These are phyloP conservation scores for Ailuropoda melanoleuca DNA, from an alignment of 2,113 vertebrate genomes.

Conservation along the genomic window DNA sequence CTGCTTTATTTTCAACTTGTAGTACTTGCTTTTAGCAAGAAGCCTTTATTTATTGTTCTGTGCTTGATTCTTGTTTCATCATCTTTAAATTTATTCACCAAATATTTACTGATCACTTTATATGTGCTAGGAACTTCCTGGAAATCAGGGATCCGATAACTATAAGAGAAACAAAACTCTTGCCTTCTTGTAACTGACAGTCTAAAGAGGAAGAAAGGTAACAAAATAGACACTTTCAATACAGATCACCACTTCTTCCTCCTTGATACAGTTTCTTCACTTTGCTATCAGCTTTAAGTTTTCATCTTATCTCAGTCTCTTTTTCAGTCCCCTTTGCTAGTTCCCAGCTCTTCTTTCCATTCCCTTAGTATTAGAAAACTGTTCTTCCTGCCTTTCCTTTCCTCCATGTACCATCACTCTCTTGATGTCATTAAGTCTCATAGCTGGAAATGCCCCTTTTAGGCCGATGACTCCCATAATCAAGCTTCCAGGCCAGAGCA, in stretches of 20 bases:
- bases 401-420: neutral
- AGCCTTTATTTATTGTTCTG: neutral
- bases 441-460: neutral
- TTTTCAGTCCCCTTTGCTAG: neutral
- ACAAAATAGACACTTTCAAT: neutral
- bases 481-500: neutral
- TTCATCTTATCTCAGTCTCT: neutral
- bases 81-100: constrained; percentile 21
- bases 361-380: neutral
- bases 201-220: neutral
- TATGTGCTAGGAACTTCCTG: neutral
- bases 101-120: neutral
- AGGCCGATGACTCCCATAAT: neutral
- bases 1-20: neutral
- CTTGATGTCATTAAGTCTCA: neutral
- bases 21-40: neutral
- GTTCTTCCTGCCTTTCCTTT: neutral
- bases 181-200: neutral
- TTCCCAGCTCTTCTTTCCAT: neutral
- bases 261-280: neutral
- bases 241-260: neutral
- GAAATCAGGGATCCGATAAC: neutral
- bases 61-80: neutral
- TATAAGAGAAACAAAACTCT: neutral
- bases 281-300: neutral